Evolutionary conservation across 1,140 invertebrate genomes (phyloP).

Genomic region (Drosophila seguyi): DNA sequence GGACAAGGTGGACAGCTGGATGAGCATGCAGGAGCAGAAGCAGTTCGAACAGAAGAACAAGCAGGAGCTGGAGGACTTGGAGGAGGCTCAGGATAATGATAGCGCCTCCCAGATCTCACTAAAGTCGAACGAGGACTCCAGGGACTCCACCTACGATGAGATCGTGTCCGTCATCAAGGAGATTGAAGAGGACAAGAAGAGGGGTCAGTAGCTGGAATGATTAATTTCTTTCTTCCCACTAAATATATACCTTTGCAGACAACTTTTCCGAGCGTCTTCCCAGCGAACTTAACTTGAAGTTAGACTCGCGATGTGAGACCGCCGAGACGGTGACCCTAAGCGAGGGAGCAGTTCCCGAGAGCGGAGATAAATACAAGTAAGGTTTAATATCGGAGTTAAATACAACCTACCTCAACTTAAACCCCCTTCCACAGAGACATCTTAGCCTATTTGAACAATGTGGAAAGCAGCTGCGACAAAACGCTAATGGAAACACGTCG

Average conservation of each 20-base stretch:
- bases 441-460: conserved; percentile 80
- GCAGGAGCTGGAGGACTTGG: conserved; percentile 47
- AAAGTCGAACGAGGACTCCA: conserved; percentile 75
- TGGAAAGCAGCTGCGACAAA: conserved; percentile 83
- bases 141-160: conserved; percentile 82
- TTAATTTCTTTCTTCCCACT: not conserved
- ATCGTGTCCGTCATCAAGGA: conserved; percentile 85
- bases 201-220: conserved; percentile 38
- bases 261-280: conserved; percentile 72
- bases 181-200: conserved; percentile 83
- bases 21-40: conserved; percentile 78
- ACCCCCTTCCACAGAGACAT: conserved; percentile 64
- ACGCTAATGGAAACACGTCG: conserved; percentile 78
- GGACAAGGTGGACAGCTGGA: conserved; percentile 85
- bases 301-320: conserved; percentile 65
- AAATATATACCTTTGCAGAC: conserved; percentile 35
- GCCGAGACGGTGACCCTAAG: conserved; percentile 56
- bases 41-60: conserved; percentile 66
- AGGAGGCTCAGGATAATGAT: conserved; percentile 57
- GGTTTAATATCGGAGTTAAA: not conserved
- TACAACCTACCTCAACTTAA: not conserved
- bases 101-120: conserved; percentile 66
- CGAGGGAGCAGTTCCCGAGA: conserved; percentile 49
- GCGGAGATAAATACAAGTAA: conserved; percentile 81
- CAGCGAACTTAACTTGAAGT: conserved; percentile 67